Evolutionary conservation across 2,113 vertebrate genomes (phyloP).

Genomic region (Microtus ochrogaster): DNA sequence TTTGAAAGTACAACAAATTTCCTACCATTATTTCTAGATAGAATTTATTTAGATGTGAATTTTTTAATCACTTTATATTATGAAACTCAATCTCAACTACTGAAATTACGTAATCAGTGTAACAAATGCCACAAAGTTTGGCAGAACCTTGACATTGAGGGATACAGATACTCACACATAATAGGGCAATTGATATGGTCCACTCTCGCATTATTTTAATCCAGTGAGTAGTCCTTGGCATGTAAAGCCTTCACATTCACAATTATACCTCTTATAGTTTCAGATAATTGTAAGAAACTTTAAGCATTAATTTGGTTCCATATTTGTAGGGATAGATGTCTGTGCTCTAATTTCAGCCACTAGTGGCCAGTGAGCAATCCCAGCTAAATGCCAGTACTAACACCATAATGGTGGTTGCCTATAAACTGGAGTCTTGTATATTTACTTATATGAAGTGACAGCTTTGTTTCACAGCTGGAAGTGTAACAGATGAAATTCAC

Average conservation of each 20-base stretch:
- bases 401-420: not conserved
- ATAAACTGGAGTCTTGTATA: not conserved
- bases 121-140: too few species aligned
- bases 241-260: slow-evolving; percentile 7
- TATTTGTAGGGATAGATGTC: not conserved
- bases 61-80: not conserved
- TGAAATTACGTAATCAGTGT: too few species aligned
- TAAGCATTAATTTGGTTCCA: not conserved
- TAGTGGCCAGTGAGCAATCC: not conserved
- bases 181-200: not conserved
- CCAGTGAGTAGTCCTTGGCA: not conserved
- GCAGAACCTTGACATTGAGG: too few species aligned
- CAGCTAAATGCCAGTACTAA: not conserved
- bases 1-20: slow-evolving; percentile 18
- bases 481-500: not conserved
- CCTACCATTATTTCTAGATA: not conserved
- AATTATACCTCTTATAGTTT: not conserved
- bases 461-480: slow-evolving; percentile 25
- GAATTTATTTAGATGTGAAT: not conserved
- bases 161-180: too few species aligned
- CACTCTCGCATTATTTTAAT: not conserved
- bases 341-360: not conserved
- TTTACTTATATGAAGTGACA: slow-evolving; percentile 2
- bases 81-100: too few species aligned
- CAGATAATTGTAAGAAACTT: not conserved